Evolutionary conservation across 2,113 vertebrate genomes (phyloP).

Genomic region (Lipophrys pholis): DNA sequence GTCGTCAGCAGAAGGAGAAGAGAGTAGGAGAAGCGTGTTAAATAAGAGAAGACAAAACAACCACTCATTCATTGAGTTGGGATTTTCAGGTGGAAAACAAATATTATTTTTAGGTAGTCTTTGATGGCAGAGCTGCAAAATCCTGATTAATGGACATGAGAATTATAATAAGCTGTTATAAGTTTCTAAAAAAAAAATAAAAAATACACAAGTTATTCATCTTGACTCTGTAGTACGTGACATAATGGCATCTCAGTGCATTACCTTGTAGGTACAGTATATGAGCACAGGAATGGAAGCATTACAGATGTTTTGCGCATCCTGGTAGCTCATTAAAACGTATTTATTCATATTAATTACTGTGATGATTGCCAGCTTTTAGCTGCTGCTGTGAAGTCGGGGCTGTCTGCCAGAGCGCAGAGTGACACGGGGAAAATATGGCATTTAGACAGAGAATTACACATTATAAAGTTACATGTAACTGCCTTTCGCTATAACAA

Average conservation of each 20-base stretch:
- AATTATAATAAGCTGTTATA: not conserved
- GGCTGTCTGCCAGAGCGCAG: slow-evolving; percentile 17
- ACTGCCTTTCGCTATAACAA: too few species aligned
- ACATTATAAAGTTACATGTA: too few species aligned
- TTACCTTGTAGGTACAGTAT: not conserved
- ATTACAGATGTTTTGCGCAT: slow-evolving; percentile 1
- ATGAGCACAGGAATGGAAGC: not conserved
- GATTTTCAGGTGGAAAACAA: not conserved
- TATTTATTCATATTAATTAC: slow-evolving; percentile 16
- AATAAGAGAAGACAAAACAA: not conserved
- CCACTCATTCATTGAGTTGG: not conserved
- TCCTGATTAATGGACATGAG: not conserved
- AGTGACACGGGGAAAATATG: not conserved
- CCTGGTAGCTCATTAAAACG: slow-evolving; percentile 22
- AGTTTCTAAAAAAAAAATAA: too few species aligned
- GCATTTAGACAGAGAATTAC: not conserved
- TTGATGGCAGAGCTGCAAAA: not conserved
- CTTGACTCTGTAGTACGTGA: too few species aligned
- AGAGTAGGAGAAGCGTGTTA: not conserved
- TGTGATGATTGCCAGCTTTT: slow-evolving; percentile 10
- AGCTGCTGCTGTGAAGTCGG: slow-evolving; percentile 14
- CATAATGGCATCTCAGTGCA: too few species aligned
- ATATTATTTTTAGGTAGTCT: not conserved
- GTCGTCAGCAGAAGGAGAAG: slow-evolving; percentile 2
- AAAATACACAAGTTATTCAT: too few species aligned